phyloP scores from a whole-genome alignment of 2,113 vertebrate genomes.

The Percopsis transmontana region DNA sequence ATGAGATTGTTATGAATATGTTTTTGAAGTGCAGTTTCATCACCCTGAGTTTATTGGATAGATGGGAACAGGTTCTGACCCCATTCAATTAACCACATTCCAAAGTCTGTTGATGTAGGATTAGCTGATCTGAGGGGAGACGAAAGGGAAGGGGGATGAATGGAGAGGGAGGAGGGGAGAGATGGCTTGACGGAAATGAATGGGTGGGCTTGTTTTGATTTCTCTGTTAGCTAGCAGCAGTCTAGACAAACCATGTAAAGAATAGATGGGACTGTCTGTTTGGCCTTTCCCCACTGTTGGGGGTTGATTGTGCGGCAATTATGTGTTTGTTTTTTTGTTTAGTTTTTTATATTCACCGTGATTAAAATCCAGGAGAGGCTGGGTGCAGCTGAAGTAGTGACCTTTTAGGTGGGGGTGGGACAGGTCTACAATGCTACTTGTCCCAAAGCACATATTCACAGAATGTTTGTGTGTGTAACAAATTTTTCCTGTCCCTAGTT shows the following conservation, averaged over 20 bases:
- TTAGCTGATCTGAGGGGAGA: slow-evolving; percentile 52
- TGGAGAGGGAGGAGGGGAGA: slow-evolving; percentile 22
- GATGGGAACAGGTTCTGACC: slow-evolving; percentile 40
- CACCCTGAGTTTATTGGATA: slow-evolving; percentile 47
- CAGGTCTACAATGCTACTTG: not conserved
- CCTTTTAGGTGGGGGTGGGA: slow-evolving; percentile 21
- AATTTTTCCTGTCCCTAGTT: slow-evolving; percentile 3
- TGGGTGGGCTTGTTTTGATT: slow-evolving; percentile 38
- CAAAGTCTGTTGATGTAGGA: slow-evolving; percentile 47
- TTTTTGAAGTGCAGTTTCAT: slow-evolving; percentile 12
- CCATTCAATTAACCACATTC: slow-evolving; percentile 56
- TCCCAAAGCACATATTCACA: slow-evolving; percentile 7
- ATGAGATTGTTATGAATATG: not conserved
- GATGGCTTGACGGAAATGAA: slow-evolving; percentile 47
- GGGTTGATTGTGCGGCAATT: slow-evolving; percentile 22
- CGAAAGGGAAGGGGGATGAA: slow-evolving; percentile 47
- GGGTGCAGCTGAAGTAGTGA: not conserved
- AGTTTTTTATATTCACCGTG: not conserved
- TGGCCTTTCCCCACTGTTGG: slow-evolving; percentile 11
- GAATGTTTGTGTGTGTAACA: slow-evolving; percentile 1
- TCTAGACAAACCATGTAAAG: slow-evolving; percentile 42
- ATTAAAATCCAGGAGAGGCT: not conserved
- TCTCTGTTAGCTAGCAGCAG: slow-evolving; percentile 26
- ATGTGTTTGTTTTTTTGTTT: slow-evolving; percentile 13
- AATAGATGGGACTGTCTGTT: slow-evolving; percentile 18